Evolutionary conservation across 2,113 vertebrate species (phyloP).

Genomic region (Lophius piscatorius): DNA sequence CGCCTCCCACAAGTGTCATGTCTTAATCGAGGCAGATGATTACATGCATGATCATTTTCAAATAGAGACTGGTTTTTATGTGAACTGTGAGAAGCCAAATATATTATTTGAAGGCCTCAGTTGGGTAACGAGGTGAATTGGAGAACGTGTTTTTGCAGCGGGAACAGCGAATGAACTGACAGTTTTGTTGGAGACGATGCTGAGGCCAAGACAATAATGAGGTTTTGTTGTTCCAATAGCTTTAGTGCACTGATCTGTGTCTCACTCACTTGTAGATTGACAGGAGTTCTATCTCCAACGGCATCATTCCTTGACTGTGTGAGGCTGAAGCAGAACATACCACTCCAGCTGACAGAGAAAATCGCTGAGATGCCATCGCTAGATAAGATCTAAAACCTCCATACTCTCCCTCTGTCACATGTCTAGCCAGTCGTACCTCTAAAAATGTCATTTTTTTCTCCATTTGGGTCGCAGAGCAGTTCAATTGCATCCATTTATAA

Average conservation of each 20-base stretch:
- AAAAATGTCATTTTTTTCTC: no score
- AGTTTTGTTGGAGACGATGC: not conserved
- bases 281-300: slow-evolving; percentile 39
- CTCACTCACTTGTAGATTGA: slow-evolving; percentile 38
- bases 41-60: no score
- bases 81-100: no score
- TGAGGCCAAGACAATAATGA: not conserved
- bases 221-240: slow-evolving; percentile 35
- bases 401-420: slow-evolving; percentile 55
- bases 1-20: no score
- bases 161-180: not conserved
- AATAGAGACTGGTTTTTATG: no score
- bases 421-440: slow-evolving; percentile 8
- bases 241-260: slow-evolving; percentile 18
- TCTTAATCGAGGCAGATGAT: no score
- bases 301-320: slow-evolving; percentile 23
- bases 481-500: no score
- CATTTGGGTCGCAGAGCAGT: no score
- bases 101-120: no score
- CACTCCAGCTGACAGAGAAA: slow-evolving; percentile 56
- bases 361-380: slow-evolving; percentile 40
- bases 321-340: not conserved
- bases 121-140: no score
- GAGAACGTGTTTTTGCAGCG: no score
- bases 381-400: slow-evolving; percentile 63